A percentile compares a stretch with the other conserved stretches of the same genome.
phyloP scores from a whole-genome alignment of 2,797 vertebrate genomes.

The Halcyon smyrnensis region DNA sequence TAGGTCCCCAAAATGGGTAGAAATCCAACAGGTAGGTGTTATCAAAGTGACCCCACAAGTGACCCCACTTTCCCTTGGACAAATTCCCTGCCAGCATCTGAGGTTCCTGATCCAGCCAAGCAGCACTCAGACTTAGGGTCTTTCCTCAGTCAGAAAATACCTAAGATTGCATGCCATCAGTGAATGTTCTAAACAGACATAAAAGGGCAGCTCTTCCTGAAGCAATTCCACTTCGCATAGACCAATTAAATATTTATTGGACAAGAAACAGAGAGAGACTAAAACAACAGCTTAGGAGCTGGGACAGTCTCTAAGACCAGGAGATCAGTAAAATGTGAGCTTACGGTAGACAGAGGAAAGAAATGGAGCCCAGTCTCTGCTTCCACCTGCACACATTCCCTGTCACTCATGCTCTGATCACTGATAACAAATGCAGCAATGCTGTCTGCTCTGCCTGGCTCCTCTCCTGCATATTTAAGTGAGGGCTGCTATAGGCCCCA shows the following conservation, averaged over 20 bases:
- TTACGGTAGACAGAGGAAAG: neutral
- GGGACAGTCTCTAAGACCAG: neutral
- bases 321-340: neutral
- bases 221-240: neutral
- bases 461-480: neutral
- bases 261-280: neutral
- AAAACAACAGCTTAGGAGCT: neutral
- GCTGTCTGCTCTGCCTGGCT: neutral
- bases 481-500: neutral
- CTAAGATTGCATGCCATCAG: neutral
- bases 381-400: neutral
- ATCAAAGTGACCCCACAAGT: neutral
- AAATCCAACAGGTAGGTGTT: neutral
- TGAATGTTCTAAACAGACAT: neutral
- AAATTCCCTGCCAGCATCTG: neutral
- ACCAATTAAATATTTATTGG: neutral
- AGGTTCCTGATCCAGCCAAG: neutral
- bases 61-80: neutral
- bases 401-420: neutral
- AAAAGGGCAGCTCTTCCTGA: neutral
- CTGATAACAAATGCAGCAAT: neutral
- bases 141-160: neutral
- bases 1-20: neutral
- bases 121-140: neutral
- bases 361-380: accelerated